Evolutionary conservation across 2,888 invertebrate species (phyloP), one percentile per base, ranked within the genome.

Genomic region (Drosophila nr. medialis): DNA sequence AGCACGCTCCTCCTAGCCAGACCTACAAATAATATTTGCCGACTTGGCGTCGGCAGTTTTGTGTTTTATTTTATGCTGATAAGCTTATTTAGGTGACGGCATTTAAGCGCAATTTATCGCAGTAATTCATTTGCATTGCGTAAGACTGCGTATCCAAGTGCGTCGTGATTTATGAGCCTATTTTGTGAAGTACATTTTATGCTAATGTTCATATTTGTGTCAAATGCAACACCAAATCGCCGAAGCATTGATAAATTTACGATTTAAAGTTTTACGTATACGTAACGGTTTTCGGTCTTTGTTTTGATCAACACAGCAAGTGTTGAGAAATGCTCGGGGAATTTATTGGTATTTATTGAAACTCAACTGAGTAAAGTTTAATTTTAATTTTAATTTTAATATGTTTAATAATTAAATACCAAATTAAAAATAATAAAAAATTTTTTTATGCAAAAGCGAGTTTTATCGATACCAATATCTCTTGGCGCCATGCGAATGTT

Each of bases 91-190:
- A 45, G 59, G 53, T 80, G 70, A 70, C 56, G 45, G 36, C 50
- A 48, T 66, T 61, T 70, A 51, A 34, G 51, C 56, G 61, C 60
- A 53, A 55, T 58, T 73, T 73, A 83, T 83, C 80, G 70, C 32
- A 49, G 68, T 48, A 34, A 56, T 56, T 76, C 32, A 83, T 83
- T 84, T 76, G 74, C 86, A 86, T 84, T 75, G 64, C 80, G 54
- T 64, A 68, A 51, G 56, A 53, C 54, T 67, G 63, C 48, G 71
- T 77, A 79, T 79, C 53, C 81, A 38, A 55, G 53, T 72, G 66
- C 18, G 27, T 34, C 24, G 74, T 88, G 72, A 88, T 88, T 86
- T 86, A 85, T 85, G 24, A 70, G 63, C 27, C 34, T 11, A 13
- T 62, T 69, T 73, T 77, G 61, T 80, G 60, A 69, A 67, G 40